These are phyloP conservation scores for Cephus runcator DNA, from an alignment of 2,888 invertebrate species.

Conservation along the genomic window DNA sequence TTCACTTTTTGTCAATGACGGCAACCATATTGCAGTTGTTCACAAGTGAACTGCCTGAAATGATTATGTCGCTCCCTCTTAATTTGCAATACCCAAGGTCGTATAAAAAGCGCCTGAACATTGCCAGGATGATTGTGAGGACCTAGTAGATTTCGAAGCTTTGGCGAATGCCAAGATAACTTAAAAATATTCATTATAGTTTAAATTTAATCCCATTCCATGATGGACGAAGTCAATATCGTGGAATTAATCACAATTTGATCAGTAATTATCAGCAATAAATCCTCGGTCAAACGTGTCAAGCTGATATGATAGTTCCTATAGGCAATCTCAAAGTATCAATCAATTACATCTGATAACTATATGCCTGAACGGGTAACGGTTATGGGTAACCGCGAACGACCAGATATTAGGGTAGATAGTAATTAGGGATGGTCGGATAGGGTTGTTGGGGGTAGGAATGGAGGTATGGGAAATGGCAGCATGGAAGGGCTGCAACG, in stretches of 20 bases:
- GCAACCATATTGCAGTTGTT: background rate
- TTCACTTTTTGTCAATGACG: background rate
- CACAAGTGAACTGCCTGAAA: background rate
- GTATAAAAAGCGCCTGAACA: background rate
- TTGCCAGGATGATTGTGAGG: background rate
- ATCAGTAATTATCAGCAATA: background rate
- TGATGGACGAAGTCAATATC: background rate
- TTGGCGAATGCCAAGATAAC: background rate
- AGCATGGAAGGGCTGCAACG: background rate
- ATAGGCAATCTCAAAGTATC: background rate
- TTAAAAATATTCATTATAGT: background rate
- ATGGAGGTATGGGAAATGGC: background rate
- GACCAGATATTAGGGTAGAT: background rate
- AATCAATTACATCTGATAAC: background rate
- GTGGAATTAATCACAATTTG: background rate
- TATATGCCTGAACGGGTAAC: background rate
- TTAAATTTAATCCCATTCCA: too few relatives aligned
- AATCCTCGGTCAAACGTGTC: background rate
- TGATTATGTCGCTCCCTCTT: background rate
- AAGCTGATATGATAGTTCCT: background rate
- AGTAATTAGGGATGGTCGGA: background rate
- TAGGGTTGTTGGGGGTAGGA: background rate
- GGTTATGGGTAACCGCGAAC: background rate
- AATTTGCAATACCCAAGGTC: background rate
- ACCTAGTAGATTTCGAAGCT: background rate